Evolutionary conservation across 2,113 vertebrate genomes (phyloP), one percentile per base, ranked within the genome.

Genomic region (Aplodontia rufa): DNA sequence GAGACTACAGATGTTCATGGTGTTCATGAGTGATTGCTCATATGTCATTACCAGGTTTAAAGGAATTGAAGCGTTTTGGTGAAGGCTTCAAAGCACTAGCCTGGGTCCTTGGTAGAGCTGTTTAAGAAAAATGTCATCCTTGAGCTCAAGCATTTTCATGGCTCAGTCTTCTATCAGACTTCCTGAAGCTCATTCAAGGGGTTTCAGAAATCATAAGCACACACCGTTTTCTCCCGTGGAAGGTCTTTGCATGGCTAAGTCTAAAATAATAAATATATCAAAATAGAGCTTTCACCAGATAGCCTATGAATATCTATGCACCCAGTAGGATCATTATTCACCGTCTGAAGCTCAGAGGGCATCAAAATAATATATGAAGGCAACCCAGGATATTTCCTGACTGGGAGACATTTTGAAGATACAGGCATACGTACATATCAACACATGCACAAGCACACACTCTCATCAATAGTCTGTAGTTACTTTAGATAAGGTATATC

Each of bases 11-110:
- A 86, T 85, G 92, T 47, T 97, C 84, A 83, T 72, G 75, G 90
- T 91, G 51, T 94, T 97, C 98, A 97, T n/a, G 47, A 97, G 85
- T 72, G 97, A 96, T 97, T 97, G 96, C 80, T 98, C 87, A 95
- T 26, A 66, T 22, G 0, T 91, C 93, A 95, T 86, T 14, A 66
- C 40, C 35, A 94, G 45, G 78, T 69, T 79, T 91, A 90, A 97
- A 95, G 66, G 82, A 96, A 93, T 74, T 95, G 37, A 76, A 64
- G 55, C 12, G 0, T 95, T 92, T 97, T 74, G 72, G 42, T 37
- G 0, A 91, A 96, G 76, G 79, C 88, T 94, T 79, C 53, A 93
- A 83, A 97, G 93, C 64, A 91, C 60, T 64, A 80, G 40, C 51
- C 76, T 51, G 49, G 71, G 68, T 76, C 95, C 81, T 75, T 7